phyloP scores from a whole-genome alignment of 2,797 vertebrate species.

The Tenualosa thibaudeaui region DNA sequence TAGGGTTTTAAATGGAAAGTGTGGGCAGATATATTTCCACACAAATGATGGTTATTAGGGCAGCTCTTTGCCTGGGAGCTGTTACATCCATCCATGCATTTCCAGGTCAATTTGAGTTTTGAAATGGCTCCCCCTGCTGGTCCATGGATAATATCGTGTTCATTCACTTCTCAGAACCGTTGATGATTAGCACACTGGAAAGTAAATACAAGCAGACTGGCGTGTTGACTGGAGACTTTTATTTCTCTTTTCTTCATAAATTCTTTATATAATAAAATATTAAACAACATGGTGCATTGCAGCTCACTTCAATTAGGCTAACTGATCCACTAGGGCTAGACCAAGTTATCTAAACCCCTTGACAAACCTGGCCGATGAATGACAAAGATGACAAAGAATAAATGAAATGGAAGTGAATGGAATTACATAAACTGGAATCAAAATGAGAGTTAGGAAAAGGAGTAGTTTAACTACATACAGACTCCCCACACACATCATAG shows the following conservation, averaged over 20 bases:
- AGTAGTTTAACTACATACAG: background rate
- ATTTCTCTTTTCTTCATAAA: background rate
- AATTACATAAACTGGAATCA: background rate
- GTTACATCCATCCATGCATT: background rate
- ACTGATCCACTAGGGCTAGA: too few relatives aligned
- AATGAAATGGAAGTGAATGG: background rate
- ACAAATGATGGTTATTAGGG: background rate
- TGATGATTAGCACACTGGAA: background rate
- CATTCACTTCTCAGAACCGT: background rate
- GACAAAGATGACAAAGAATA: background rate
- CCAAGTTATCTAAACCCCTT: background rate
- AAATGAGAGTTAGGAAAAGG: background rate
- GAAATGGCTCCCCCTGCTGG: slow-evolving; percentile 74
- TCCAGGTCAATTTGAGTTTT: slow-evolving; percentile 58
- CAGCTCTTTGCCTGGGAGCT: background rate
- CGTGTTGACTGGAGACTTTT: background rate
- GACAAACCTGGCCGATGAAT: background rate
- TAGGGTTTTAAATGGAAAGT: background rate
- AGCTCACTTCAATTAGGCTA: background rate
- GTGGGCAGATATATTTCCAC: too few relatives aligned
- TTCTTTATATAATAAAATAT: background rate
- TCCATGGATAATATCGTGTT: slow-evolving; percentile 13
- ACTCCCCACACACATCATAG: background rate
- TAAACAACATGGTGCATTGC: background rate
- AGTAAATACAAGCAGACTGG: background rate